Evolutionary conservation across 2,888 invertebrate genomes (phyloP), one percentile per base, ranked within the genome.

Genomic region (Epiperipatus broadwayi): DNA sequence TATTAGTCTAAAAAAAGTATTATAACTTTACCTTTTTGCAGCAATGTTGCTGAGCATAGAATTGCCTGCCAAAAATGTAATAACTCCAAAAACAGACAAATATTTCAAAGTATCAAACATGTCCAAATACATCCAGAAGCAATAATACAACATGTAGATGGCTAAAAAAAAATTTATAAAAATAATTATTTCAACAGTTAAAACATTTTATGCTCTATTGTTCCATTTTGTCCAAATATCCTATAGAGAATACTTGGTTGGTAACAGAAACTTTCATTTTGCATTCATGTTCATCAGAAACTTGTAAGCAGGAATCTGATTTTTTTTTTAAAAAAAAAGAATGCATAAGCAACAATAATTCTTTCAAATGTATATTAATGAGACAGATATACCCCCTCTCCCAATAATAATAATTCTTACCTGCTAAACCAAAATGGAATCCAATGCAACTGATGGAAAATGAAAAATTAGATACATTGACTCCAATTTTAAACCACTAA

Each of bases 51-150:
- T 75, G 50, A 97, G 70, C 56, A 95, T 69, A 48, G 81, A 74
- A 59, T 91, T 89, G 2, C 95, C 95, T 43, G 79, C 73, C 27
- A 95, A 70, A 70, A 95, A 93, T 40, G 93, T 91, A 47, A 89
- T 69, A 27, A 77, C 66, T 41, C 75, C 87, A 40, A 95, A 67
- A 42, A 80, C 73, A 47, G 79, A 65, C 50, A 97, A 68, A 65
- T 83, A 85, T 49, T 84, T 78, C 51, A 89, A 66, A 14, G 95
- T 91, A 48, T 78, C 74, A 67, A 97, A 97, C 95, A 97, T 97
- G 54, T 85, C 76, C 50, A 95, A 66, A 55, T 76, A 70, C 49
- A 87, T 63, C 91, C 93, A 97, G 66, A 97, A 87, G 51, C 78
- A 61, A 38, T 72, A 75, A 65, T 91, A 95, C 39, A 97, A 70